Conservation (phyloP, 2,797 vertebrate species). For the Eupleurogrammus muticus region DNA sequence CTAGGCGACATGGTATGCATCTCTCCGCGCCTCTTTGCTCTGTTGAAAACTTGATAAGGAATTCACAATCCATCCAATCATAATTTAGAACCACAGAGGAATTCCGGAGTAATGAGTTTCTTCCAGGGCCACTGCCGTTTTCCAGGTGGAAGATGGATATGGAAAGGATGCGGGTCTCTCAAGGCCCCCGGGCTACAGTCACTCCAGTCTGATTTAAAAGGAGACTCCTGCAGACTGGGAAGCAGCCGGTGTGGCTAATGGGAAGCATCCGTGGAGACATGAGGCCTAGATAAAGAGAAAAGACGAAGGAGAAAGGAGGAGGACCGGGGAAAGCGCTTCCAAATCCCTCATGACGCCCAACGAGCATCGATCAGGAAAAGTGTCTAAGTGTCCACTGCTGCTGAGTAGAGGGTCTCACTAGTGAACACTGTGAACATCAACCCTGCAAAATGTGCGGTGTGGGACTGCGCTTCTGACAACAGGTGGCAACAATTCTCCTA, state of each 20-base stretch:
- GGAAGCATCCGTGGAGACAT: constrained; percentile 63
- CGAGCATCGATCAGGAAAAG: constrained; percentile 69
- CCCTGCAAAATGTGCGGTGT: constrained; percentile 52
- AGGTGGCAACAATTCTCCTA: constrained; percentile 55
- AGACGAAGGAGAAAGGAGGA: constrained; percentile 49
- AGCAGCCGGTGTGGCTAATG: constrained; percentile 68
- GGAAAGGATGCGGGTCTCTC: constrained; percentile 60
- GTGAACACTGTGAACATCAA: constrained; percentile 65
- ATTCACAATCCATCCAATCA: constrained; percentile 71
- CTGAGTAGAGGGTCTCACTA: constrained; percentile 58
- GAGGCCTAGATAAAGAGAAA: constrained; percentile 56
- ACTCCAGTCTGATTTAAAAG: constrained; percentile 73
- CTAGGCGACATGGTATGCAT: constrained; percentile 57
- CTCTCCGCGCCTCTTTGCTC: constrained; percentile 53
- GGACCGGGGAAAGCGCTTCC: constrained; percentile 63
- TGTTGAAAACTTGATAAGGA: constrained; percentile 74
- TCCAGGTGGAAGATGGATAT: constrained; percentile 74
- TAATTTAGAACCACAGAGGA: constrained; percentile 77
- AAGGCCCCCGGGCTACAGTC: constrained; percentile 68
- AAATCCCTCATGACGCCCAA: constrained; percentile 61
- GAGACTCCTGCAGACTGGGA: constrained; percentile 65
- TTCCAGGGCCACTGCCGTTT: constrained; percentile 71
- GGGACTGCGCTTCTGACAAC: constrained; percentile 62
- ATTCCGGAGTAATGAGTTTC: constrained; percentile 77
- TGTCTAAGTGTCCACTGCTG: constrained; percentile 59